Percentiles rank a stretch among this genome's conserved stretches.
Conservation (phyloP, 1,140 invertebrate species). For the Plutomurus gul region DNA sequence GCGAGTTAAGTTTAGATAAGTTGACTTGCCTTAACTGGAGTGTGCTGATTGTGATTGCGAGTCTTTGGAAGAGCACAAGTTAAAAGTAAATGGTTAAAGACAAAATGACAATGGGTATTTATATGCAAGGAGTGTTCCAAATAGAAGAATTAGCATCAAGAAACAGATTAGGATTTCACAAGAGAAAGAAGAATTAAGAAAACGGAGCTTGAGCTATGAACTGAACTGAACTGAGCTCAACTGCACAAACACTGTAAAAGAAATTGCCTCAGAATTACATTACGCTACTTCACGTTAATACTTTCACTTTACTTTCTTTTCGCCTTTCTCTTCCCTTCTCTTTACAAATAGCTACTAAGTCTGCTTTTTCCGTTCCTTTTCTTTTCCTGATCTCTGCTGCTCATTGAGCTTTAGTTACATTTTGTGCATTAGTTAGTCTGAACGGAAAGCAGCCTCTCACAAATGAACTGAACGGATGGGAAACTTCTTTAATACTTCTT, state of each 20-base stretch:
- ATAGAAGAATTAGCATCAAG: not conserved
- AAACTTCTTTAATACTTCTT: no score
- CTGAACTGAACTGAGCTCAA: no score
- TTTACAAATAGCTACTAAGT: not conserved
- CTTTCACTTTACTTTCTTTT: not conserved
- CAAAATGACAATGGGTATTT: not conserved
- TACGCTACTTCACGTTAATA: not conserved
- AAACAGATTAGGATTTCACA: not conserved
- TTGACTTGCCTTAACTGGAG: not conserved
- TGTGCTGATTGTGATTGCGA: not conserved
- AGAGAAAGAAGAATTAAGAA: not conserved
- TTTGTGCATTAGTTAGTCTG: no score
- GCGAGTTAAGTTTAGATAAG: not conserved
- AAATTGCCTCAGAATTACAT: not conserved
- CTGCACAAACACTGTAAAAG: no score
- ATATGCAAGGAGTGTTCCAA: not conserved
- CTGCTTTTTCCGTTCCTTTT: not conserved
- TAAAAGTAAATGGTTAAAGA: not conserved
- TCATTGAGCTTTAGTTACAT: no score
- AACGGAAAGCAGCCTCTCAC: no score
- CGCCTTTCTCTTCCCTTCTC: not conserved
- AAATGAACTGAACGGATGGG: no score
- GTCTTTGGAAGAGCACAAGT: not conserved
- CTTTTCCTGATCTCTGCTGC: no score
- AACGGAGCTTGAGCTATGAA: not conserved